Percentiles rank a stretch among this genome's conserved stretches.
phyloP scores from a whole-genome alignment of 2,797 vertebrate species.

The Arnoldichthys spilopterus region DNA sequence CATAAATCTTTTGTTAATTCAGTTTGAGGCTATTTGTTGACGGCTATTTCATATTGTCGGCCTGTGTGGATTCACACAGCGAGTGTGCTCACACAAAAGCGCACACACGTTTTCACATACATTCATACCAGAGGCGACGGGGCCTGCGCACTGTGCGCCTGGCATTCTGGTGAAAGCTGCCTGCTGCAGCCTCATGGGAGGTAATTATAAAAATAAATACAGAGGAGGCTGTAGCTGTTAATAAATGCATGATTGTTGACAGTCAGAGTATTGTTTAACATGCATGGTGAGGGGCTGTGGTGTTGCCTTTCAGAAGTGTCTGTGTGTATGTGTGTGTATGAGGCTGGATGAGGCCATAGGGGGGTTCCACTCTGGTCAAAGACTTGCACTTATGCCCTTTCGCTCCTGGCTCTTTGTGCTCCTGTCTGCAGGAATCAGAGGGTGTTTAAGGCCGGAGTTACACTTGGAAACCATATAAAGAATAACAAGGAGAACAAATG shows the following conservation, averaged over 20 bases:
- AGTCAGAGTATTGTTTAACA: conserved; percentile 84
- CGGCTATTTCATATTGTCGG: conserved; percentile 72
- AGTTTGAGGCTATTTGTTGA: conserved; percentile 58
- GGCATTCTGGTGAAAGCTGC: conserved; percentile 67
- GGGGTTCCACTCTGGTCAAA: conserved; percentile 42
- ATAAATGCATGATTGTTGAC: conserved; percentile 86
- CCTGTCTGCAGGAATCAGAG: conserved; percentile 36
- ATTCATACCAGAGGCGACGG: conserved; percentile 63
- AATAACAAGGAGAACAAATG: background rate
- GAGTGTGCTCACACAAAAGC: conserved; percentile 57
- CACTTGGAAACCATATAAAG: background rate
- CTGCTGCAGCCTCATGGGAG: conserved; percentile 77
- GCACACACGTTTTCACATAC: conserved; percentile 48
- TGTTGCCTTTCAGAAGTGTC: conserved; percentile 72
- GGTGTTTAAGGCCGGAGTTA: conserved; percentile 21
- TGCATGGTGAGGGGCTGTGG: conserved; percentile 74
- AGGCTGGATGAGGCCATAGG: conserved; percentile 25
- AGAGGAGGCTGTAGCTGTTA: conserved; percentile 81
- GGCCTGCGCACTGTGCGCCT: conserved; percentile 63
- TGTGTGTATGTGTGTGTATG: conserved; percentile 17
- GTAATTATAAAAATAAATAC: conserved; percentile 88
- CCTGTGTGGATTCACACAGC: conserved; percentile 45
- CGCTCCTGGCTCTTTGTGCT: conserved; percentile 28
- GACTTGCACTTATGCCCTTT: conserved; percentile 33
- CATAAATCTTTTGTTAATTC: conserved; percentile 59